Evolutionary conservation across 1,140 invertebrate species (phyloP), one percentile per base, ranked within the genome.

Genomic region (Apis mellifera): DNA sequence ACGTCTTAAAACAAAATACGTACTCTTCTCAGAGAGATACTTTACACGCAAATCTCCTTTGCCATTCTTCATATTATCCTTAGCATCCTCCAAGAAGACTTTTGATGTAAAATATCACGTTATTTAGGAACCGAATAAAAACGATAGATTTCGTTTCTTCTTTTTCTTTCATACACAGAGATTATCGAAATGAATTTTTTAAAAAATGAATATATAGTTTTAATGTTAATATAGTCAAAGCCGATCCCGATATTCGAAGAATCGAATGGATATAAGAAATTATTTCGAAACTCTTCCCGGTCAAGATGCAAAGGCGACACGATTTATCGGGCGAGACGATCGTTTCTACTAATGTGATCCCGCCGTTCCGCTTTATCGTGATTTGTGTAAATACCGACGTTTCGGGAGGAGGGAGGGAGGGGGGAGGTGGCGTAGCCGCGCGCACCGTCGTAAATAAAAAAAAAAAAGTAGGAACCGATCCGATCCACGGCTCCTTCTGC

Each of bases 371-470:
- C 23, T 69, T 76, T 76, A 60, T 76, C 79, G 54, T 66, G 72
- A 75, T 81, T 75, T 65, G 50, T 72, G 62, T 81, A 76, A 81
- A 81, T 76, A 68, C 26, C 60, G 42, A 21, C n/a, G 72, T 19
- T 57, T 55, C 42, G 2, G 32, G 2, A 3, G 2, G 32, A 3
- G 32, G 32, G 32, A 32, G 26, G 26, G 26, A 2, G 2, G 19
- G 21, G 17, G 32, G 9, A n/a, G n/a, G n/a, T n/a, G n/a, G n/a
- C n/a, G n/a, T n/a, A n/a, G 11, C 32, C 54, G 15, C 72, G 68
- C 71, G 60, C 72, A 52, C 62, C 15, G 21, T 48, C 70, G 59
- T 76, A 82, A 82, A 78, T 78, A 82, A 82, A 78, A 82, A 70
- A 78, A 82, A 70, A 26, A 55, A 42, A 42, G 5, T 42, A 5